A percentile compares a stretch with the other conserved stretches of the same genome.
phyloP scores from a whole-genome alignment of 2,113 vertebrate species.

The Pipra filicauda region DNA sequence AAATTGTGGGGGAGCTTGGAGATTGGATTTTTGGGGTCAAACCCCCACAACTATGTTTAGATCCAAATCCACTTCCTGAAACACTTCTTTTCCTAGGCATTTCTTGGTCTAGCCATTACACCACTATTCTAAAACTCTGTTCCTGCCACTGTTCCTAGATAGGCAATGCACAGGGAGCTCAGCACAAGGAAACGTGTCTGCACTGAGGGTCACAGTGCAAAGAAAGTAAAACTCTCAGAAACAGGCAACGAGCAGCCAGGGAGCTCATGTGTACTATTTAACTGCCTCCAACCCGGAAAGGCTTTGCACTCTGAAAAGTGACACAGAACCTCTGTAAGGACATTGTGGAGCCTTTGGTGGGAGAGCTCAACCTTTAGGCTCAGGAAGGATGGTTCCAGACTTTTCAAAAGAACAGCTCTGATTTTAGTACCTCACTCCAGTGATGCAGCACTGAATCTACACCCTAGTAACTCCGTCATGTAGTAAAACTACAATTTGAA shows the following conservation, averaged over 20 bases:
- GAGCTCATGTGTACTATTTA: rapidly evolving
- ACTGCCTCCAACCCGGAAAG: background rate
- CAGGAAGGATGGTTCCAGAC: background rate
- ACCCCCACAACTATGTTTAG: background rate
- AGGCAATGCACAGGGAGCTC: background rate
- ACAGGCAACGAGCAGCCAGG: background rate
- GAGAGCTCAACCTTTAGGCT: background rate
- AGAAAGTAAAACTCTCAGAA: background rate
- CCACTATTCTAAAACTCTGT: rapidly evolving
- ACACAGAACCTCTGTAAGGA: background rate
- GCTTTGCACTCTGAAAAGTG: background rate
- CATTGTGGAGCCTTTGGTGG: rapidly evolving
- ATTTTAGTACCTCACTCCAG: background rate
- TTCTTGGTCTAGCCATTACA: background rate
- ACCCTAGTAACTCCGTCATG: background rate
- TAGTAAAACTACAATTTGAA: background rate
- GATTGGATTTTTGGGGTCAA: too few species aligned
- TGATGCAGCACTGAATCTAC: background rate
- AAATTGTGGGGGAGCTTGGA: too few species aligned
- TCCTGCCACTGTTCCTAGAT: background rate
- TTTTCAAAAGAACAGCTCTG: background rate
- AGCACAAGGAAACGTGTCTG: rapidly evolving
- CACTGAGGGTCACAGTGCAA: rapidly evolving
- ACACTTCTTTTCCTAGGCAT: background rate
- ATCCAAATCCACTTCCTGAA: background rate